Percentiles rank a stretch among this genome's conserved stretches.
These are phyloP conservation scores for Eriocheir sinensis DNA, from an alignment of 1,140 invertebrate species.

Conservation along the genomic window DNA sequence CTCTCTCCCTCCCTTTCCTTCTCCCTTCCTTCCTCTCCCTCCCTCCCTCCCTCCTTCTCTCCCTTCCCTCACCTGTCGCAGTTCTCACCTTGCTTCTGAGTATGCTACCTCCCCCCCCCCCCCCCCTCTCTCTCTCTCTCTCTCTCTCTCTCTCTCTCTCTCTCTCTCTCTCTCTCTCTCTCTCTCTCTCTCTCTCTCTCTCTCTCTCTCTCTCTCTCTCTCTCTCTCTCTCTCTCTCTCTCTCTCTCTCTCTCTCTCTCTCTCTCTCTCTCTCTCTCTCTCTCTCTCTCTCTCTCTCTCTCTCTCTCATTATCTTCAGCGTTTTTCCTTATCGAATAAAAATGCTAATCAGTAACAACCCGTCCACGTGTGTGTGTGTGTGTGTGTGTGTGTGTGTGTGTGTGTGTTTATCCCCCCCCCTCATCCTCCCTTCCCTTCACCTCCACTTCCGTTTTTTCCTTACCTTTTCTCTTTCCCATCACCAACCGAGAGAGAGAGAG, in stretches of 20 bases:
- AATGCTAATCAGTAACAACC: no score
- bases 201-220: constrained; percentile 11
- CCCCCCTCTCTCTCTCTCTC: no score
- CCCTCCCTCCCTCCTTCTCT: background rate
- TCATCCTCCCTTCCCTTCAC: no score
- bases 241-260: background rate
- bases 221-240: constrained; percentile 22
- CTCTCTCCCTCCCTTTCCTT: background rate
- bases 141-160: background rate
- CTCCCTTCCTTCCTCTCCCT: background rate
- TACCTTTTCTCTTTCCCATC: no score
- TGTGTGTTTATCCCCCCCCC: background rate
- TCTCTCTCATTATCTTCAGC: no score
- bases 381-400: constrained; percentile 22
- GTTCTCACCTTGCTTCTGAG: background rate
- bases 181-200: background rate
- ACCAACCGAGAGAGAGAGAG: no score
- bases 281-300: no score
- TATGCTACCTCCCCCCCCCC: background rate
- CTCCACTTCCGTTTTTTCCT: no score
- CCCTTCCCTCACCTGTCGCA: background rate
- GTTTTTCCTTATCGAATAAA: no score
- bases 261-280: no score
- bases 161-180: background rate
- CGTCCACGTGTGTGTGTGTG: background rate